Evolutionary conservation across 2,888 invertebrate species (phyloP), one percentile per base, ranked within the genome.

Genomic region (Parnassius apollo): DNA sequence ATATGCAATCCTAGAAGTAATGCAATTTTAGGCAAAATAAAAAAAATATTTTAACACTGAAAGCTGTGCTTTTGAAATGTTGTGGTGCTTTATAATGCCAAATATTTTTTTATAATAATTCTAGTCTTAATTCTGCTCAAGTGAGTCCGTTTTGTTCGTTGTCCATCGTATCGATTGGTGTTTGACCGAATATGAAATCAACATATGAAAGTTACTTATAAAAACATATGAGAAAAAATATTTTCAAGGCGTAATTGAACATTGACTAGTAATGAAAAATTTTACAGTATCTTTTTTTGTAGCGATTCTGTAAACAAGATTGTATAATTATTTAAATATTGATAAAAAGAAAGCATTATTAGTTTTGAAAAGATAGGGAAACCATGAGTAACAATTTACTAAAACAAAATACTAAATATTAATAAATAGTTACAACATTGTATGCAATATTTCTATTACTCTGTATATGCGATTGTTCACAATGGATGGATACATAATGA

Each of bases 51-150:
- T 13, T 49, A 18, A 13, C 49, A 49, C 1, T 18, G 9, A 49
- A 49, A 49, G 49, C 49, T 49, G 49, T 13, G 49, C 49, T 49
- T 49, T 49, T 13, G 13, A 49, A 12, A 49, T 13, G 13, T 48
- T 44, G 42, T 55, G 62, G 62, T 63, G 59, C 62, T 63, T 55
- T 18, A 59, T 59, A 55, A 64, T 64, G 49, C 63, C 63, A 64
- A 64, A 64, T 64, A 63, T 59, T 59, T 35, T 35, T 7, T 35
- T 35, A 55, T 51, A n/a, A 50, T 64, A 50, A 64, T 50, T 65
- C 62, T 60, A 64, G 60, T 61, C 57, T 44, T 54, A 61, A 48
- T 57, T 58, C 45, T 64, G 61, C 57, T 61, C 61, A 63, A 63
- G 46, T 35, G 25, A 49, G 42, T 54, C 4, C n/a, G 50, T 48